Base-by-base conservation (phyloP, 2,888 invertebrate genomes). In the Tiliacea citrago region DNA sequence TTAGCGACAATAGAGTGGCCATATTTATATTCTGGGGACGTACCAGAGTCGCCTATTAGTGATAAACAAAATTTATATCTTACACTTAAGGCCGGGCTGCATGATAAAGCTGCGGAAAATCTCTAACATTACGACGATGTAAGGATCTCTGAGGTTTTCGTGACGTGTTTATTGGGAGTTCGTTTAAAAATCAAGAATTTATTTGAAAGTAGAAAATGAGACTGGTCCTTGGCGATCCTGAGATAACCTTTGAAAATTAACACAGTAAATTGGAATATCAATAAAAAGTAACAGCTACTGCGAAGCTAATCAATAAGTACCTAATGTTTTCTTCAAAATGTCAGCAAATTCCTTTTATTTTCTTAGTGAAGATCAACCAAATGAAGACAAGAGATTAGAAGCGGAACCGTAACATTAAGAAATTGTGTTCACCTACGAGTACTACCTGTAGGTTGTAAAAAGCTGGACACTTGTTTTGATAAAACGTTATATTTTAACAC, bases 11-110 rank as follows among this genome's bases (percentile, higher is more conserved):
- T 76, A 62, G 76, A 76, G 76, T 62, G 61, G 18, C 63, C 77
- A 63, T 74, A 79, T 83, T 86, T 86, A 83, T 84, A 85, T 84
- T 84, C 84, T n/a, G 61, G 12, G 55, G 69, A 68, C 85, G 84
- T 67, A 45, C 77, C 45, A 57, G 62, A 68, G 63, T 76, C 60
- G 79, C 67, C 87, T 86, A 86, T 87, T 87, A 87, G 84, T 77
- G 86, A 80, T 87, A 87, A 87, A 87, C 84, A 84, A 83, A 87
- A 86, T 86, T 86, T 87, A 87, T 84, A 84, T 71, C 83, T 84
- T 72, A 81, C 81, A 77, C 83, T 83, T 77, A 84, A 77, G 66
- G 55, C 73, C 0, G 53, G 72, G 79, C 39, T 70, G 71, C 66
- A 84, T 75, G 81, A 81, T 70, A 75, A 63, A 84, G 67, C 72